Evolutionary conservation across 1,140 invertebrate species (phyloP).

Genomic region (Trichogramma pretiosum): DNA sequence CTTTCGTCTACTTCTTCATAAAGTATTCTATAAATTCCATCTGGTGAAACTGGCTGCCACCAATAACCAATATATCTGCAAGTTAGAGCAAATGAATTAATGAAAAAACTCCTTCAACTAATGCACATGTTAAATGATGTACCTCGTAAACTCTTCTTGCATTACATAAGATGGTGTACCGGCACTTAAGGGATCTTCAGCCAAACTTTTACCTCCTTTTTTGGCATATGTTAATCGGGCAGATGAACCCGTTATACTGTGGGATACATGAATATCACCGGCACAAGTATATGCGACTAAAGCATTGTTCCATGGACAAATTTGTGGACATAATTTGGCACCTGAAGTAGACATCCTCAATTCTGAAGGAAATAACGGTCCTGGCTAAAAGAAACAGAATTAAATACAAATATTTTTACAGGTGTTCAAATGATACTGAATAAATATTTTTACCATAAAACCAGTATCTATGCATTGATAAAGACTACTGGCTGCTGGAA

Average conservation of each 20-base stretch:
- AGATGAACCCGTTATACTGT: constrained; percentile 62
- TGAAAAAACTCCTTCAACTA: neutral
- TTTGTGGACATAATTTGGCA: constrained; percentile 77
- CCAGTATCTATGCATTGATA: constrained; percentile 70
- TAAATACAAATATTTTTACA: neutral
- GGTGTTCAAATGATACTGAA: neutral
- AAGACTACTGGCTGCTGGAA: constrained; percentile 78
- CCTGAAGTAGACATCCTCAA: constrained; percentile 57
- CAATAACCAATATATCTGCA: constrained; percentile 86
- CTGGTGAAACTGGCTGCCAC: constrained; percentile 81
- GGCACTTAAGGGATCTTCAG: constrained; percentile 78
- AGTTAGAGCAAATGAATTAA: constrained; percentile 1
- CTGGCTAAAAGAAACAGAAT: constrained; percentile 44
- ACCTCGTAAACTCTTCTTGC: constrained; percentile 89
- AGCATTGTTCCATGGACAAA: constrained; percentile 80
- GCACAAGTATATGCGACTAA: constrained; percentile 84
- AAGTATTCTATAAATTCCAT: constrained; percentile 76
- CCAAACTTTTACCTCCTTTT: constrained; percentile 61
- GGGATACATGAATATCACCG: constrained; percentile 83
- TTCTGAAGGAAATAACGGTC: constrained; percentile 62
- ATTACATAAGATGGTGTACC: constrained; percentile 95
- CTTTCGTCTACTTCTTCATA: constrained; percentile 96
- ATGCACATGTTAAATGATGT: constrained; percentile 5
- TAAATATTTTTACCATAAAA: constrained; percentile 49
- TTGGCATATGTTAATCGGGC: constrained; percentile 74